Evolutionary conservation across 2,888 invertebrate genomes (phyloP).

Genomic region (Chrysolina oricalcia): DNA sequence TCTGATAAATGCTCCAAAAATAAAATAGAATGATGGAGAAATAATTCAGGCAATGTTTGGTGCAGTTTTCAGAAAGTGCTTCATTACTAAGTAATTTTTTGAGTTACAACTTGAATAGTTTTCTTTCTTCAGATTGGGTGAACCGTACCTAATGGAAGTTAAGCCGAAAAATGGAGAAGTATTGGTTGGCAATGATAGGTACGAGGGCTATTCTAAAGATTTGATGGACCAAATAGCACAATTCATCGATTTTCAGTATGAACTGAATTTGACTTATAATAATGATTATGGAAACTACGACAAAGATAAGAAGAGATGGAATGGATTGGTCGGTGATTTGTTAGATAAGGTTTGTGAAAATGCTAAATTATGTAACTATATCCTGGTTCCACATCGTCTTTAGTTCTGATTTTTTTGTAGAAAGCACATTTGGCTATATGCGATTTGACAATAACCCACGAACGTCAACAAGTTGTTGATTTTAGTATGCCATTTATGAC

Average conservation of each 20-base stretch:
- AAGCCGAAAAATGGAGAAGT: constrained; percentile 73
- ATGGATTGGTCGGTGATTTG: constrained; percentile 83
- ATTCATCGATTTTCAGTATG: constrained; percentile 56
- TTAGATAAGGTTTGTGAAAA: constrained; percentile 78
- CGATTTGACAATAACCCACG: constrained; percentile 95
- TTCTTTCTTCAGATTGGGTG: constrained; percentile 74
- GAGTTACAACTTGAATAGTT: no score
- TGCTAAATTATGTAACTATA: background rate
- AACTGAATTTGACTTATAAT: constrained; percentile 80
- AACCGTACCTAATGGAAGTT: constrained; percentile 79
- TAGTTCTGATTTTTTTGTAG: constrained; percentile 73
- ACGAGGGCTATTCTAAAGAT: constrained; percentile 93
- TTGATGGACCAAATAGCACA: constrained; percentile 75
- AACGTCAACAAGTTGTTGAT: constrained; percentile 89
- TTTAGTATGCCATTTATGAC: constrained; percentile 99
- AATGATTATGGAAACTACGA: constrained; percentile 80
- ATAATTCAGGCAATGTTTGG: background rate
- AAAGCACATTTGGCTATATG: constrained; percentile 96
- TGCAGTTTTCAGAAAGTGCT: background rate
- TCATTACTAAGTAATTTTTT: background rate
- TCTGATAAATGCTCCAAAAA: no score
- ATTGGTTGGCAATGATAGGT: constrained; percentile 83
- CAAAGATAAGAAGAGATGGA: constrained; percentile 82
- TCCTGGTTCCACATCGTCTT: no score
- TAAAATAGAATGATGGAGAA: no score